Evolutionary conservation across 2,888 invertebrate species (phyloP).

Genomic region (Neoitamus cyanurus): DNA sequence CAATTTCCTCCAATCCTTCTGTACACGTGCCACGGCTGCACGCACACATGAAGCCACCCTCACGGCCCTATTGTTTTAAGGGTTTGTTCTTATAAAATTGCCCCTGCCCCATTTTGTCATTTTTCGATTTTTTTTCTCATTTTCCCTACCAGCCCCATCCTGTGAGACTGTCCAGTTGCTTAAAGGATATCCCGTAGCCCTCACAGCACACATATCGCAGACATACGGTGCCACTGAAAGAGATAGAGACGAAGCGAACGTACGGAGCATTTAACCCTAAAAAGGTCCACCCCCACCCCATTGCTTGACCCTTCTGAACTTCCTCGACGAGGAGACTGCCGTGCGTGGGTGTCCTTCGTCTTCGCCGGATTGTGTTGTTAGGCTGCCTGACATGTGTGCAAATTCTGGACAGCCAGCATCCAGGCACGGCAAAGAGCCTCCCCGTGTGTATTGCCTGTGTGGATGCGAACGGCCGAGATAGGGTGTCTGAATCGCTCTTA

Average conservation of each 20-base stretch:
- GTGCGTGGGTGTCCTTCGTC: slow-evolving; percentile 44
- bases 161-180: background rate
- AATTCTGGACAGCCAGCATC: slow-evolving; percentile 25
- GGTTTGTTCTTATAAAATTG: slow-evolving; percentile 36
- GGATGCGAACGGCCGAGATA: background rate
- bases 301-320: slow-evolving; percentile 51
- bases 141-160: background rate
- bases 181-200: background rate
- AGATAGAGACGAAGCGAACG: slow-evolving; percentile 39
- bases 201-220: slow-evolving; percentile 9
- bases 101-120: slow-evolving; percentile 13
- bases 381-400: slow-evolving; percentile 51
- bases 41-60: background rate
- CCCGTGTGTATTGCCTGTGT: background rate
- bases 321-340: slow-evolving; percentile 19
- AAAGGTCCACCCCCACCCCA: slow-evolving; percentile 47
- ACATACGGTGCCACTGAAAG: slow-evolving; percentile 24
- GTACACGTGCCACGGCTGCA: background rate
- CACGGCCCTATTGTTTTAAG: slow-evolving; percentile 28
- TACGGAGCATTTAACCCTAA: slow-evolving; percentile 52
- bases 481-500: slow-evolving; percentile 43
- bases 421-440: background rate
- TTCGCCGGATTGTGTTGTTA: slow-evolving; percentile 51
- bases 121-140: background rate
- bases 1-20: background rate